Conservation (phyloP, 1,140 invertebrate species). For the Diabrotica undecimpunctata region DNA sequence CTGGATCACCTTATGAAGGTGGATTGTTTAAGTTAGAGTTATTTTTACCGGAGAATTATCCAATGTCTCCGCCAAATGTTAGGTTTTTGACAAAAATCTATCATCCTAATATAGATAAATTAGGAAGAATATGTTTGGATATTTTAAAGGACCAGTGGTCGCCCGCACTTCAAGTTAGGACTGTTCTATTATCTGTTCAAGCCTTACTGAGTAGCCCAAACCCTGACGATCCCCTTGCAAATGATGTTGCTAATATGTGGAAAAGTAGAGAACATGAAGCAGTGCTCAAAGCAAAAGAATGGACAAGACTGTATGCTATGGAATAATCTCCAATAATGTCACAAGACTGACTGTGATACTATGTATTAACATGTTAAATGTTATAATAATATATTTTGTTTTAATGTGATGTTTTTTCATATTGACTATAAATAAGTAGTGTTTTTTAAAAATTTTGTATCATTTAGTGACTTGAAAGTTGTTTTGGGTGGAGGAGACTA, state of each 20-base stretch:
- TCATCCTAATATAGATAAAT: conserved; percentile 79
- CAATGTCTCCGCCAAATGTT: conserved; percentile 75
- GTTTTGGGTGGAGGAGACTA: too few relatives aligned
- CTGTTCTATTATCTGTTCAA: conserved; percentile 75
- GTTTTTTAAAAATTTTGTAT: not conserved
- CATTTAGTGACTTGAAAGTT: too few relatives aligned
- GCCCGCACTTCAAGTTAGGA: conserved; percentile 75
- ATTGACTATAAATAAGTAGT: too few relatives aligned
- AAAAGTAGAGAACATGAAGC: conserved; percentile 70
- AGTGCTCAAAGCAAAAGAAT: conserved; percentile 71
- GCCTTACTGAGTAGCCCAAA: conserved; percentile 73
- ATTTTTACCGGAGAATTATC: conserved; percentile 77
- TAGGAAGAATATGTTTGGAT: conserved; percentile 75
- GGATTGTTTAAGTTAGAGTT: conserved; percentile 75
- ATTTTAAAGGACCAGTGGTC: conserved; percentile 84
- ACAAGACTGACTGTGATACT: conserved; percentile 32
- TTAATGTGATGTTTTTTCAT: not conserved
- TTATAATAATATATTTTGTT: conserved; percentile 16
- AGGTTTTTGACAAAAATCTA: conserved; percentile 77
- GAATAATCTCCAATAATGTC: conserved; percentile 28
- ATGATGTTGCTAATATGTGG: conserved; percentile 73
- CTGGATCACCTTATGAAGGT: conserved; percentile 68
- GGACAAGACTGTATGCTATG: conserved; percentile 65
- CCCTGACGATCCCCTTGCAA: conserved; percentile 70
- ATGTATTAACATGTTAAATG: conserved; percentile 15